Conservation (phyloP, 2,113 vertebrate species). For the Paradoxurus hermaphroditus region DNA sequence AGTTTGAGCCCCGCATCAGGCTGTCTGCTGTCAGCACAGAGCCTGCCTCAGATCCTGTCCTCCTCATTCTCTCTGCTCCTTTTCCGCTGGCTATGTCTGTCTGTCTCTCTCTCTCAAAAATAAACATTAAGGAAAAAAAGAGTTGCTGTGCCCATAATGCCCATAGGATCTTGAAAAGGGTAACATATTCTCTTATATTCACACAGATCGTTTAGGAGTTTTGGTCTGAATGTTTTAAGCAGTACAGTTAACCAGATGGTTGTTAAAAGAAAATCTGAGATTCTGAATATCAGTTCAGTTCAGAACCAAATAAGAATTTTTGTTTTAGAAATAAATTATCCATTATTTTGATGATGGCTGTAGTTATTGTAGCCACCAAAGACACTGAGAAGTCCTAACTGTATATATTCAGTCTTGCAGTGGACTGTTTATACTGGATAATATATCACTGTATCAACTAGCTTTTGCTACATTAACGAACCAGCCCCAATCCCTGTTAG, state of each 20-base stretch:
- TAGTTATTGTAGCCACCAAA: not conserved
- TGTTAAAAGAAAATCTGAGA: no score
- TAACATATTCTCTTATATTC: not conserved
- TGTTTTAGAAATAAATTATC: constrained; percentile 12
- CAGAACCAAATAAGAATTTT: not conserved
- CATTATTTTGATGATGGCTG: not conserved
- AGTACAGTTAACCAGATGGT: not conserved
- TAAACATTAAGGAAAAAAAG: not conserved
- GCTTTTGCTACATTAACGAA: not conserved
- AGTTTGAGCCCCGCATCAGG: no score
- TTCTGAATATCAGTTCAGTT: constrained; percentile 17
- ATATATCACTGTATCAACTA: not conserved
- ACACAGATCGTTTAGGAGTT: not conserved
- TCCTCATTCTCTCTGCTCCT: no score
- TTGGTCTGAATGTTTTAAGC: not conserved
- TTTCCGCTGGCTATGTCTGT: no score
- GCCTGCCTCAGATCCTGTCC: no score
- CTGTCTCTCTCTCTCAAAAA: no score
- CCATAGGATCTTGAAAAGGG: not conserved
- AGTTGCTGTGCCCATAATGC: not conserved
- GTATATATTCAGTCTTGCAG: not conserved
- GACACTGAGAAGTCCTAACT: not conserved
- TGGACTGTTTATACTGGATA: not conserved
- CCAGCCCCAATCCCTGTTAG: not conserved
- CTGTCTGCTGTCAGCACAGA: no score